These are phyloP conservation scores for Sciurus carolinensis DNA, from an alignment of 2,797 vertebrate species.

Conservation along the genomic window DNA sequence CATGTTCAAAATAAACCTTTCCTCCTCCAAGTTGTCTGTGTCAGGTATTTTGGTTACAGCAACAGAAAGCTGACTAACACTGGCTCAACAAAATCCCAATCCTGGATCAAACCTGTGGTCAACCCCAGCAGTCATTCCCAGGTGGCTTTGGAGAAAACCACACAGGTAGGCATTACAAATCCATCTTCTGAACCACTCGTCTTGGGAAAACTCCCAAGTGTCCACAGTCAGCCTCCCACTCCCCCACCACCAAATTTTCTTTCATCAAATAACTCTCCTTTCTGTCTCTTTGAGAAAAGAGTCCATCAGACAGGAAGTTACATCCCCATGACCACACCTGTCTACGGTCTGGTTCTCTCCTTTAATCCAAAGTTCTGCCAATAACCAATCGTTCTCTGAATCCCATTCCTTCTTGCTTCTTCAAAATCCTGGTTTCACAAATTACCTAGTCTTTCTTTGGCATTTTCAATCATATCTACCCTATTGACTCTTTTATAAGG, in stretches of 20 bases:
- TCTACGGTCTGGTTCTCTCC: neutral
- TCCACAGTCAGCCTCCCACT: neutral
- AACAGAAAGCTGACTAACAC: no score
- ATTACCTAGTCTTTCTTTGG: neutral
- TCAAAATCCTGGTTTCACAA: neutral
- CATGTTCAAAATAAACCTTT: no score
- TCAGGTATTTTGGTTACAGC: no score
- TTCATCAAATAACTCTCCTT: neutral
- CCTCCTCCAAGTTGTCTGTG: no score
- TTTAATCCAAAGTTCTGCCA: slow-evolving; percentile 27
- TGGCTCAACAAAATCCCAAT: slow-evolving; percentile 11
- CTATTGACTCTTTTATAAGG: neutral
- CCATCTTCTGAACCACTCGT: slow-evolving; percentile 27
- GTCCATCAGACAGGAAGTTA: neutral
- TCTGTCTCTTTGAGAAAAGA: neutral
- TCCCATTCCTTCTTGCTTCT: neutral
- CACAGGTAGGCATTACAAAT: neutral
- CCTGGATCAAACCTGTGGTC: neutral
- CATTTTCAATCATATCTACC: neutral
- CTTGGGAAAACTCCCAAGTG: neutral
- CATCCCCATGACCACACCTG: neutral
- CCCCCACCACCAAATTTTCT: neutral
- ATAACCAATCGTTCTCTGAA: neutral
- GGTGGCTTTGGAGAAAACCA: neutral
- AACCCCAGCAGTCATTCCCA: neutral